phyloP scores from a whole-genome alignment of 2,113 vertebrate genomes.

The Leptosomus discolor region DNA sequence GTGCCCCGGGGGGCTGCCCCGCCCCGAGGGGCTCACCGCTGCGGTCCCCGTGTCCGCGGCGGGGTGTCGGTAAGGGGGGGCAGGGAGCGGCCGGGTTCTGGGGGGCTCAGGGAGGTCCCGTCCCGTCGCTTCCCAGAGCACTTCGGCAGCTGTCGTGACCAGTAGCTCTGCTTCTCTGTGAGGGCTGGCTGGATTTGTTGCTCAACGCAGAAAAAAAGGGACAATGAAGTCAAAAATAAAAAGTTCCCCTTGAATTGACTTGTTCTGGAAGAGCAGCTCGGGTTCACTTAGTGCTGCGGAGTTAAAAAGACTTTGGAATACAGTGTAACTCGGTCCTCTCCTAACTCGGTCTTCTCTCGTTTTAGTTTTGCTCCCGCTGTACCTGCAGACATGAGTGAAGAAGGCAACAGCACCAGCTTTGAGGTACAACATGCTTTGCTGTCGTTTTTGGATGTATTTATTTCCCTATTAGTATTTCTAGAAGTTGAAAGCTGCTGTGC shows the following conservation, averaged over 20 bases:
- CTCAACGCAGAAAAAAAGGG: neutral
- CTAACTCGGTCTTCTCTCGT: fast-evolving
- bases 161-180: no score
- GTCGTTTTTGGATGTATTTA: fast-evolving
- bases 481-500: neutral
- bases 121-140: fast-evolving
- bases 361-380: neutral
- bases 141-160: fast-evolving
- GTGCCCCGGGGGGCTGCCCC: neutral
- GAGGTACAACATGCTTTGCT: neutral
- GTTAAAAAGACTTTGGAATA: neutral
- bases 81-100: neutral
- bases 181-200: neutral
- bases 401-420: slow-evolving; percentile 57
- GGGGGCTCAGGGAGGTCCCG: no score
- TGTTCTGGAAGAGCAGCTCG: neutral
- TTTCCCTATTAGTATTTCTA: neutral
- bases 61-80: no score
- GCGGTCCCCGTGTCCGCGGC: no score
- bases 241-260: neutral
- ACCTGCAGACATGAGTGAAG: slow-evolving; percentile 62
- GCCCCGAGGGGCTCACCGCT: no score
- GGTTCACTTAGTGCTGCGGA: fast-evolving
- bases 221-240: no score
- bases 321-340: fast-evolving